These are phyloP conservation scores for Cebidichthys violaceus DNA, from an alignment of 2,113 vertebrate species.

Conservation along the genomic window DNA sequence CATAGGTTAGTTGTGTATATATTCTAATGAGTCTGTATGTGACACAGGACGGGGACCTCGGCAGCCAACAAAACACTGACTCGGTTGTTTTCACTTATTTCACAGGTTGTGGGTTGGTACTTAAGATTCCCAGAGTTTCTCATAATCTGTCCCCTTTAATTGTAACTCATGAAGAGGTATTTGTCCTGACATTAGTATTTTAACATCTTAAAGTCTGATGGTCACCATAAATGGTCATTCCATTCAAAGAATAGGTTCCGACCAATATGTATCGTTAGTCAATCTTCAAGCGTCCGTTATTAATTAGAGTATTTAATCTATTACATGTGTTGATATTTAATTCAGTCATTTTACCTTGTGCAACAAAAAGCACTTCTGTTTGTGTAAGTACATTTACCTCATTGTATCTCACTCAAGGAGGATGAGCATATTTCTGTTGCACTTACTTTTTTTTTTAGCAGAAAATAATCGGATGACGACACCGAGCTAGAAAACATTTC, in stretches of 20 bases:
- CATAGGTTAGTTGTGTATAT: too few species aligned
- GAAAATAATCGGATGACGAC: background rate
- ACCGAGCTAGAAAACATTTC: background rate
- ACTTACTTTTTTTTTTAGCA: background rate
- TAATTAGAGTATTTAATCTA: background rate
- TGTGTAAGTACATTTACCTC: background rate
- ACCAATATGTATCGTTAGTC: too few species aligned
- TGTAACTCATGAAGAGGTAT: background rate
- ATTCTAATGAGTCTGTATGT: too few species aligned
- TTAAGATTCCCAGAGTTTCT: too few species aligned
- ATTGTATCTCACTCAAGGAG: background rate
- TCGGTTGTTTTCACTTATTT: too few species aligned
- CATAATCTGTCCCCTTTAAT: background rate
- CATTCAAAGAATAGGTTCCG: background rate
- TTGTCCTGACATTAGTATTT: slow-evolving; percentile 13
- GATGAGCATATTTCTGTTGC: background rate
- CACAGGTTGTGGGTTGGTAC: too few species aligned
- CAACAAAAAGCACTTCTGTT: background rate
- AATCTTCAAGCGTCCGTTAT: too few species aligned
- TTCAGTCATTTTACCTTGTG: background rate
- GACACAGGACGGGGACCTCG: too few species aligned
- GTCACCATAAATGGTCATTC: background rate
- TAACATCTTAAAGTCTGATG: background rate
- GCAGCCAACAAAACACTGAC: too few species aligned
- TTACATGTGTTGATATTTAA: background rate